phyloP scores from a whole-genome alignment of 2,888 invertebrate species.

The Stegana nigrithorax region DNA sequence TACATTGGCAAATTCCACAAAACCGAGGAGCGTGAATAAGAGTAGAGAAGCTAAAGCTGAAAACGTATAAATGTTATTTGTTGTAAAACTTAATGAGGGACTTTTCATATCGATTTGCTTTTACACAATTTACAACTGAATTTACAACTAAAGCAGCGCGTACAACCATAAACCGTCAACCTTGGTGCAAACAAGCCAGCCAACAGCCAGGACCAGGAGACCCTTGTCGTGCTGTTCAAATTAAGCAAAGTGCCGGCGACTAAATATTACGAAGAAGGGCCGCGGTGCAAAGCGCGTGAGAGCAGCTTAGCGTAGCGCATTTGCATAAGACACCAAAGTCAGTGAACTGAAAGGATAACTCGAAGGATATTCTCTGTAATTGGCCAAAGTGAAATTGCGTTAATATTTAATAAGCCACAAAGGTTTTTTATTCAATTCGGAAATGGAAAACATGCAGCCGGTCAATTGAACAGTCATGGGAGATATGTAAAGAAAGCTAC shows the following conservation, averaged over 20 bases:
- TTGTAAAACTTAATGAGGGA: conserved; percentile 8
- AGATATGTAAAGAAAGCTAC: too few relatives aligned
- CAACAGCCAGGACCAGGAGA: not conserved
- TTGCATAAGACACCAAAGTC: conserved; percentile 14
- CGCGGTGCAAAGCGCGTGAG: conserved; percentile 10
- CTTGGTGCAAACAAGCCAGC: not conserved
- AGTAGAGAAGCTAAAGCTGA: not conserved
- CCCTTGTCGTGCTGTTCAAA: conserved; percentile 28
- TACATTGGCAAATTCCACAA: too few relatives aligned
- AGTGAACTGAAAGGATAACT: not conserved
- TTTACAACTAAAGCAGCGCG: not conserved
- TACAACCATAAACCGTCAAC: not conserved
- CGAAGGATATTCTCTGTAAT: conserved; percentile 42
- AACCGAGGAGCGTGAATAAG: too few relatives aligned
- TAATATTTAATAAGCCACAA: conserved; percentile 55
- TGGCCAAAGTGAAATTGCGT: conserved; percentile 58
- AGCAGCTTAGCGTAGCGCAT: conserved; percentile 12
- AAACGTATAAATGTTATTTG: not conserved
- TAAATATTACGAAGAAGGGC: conserved; percentile 48
- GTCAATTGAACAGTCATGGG: too few relatives aligned
- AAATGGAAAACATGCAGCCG: too few relatives aligned
- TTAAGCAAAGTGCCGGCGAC: conserved; percentile 33
- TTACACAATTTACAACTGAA: conserved; percentile 6
- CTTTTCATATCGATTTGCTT: conserved; percentile 14
- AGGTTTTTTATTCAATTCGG: conserved; percentile 23